These are phyloP conservation scores for Pandemis corylana DNA, from an alignment of 2,888 invertebrate genomes.

Conservation along the genomic window DNA sequence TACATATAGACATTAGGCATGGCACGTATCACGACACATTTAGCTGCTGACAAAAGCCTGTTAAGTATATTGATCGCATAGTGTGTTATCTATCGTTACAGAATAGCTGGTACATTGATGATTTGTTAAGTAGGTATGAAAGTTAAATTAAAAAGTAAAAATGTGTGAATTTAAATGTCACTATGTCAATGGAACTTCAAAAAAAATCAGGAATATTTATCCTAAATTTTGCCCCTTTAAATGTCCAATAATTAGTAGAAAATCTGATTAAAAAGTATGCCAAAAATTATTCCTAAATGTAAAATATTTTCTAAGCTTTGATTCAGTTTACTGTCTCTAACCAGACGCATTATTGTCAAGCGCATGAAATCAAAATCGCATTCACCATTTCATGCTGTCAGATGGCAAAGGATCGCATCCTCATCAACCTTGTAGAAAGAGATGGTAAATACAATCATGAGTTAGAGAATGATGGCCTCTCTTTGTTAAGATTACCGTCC, in stretches of 20 bases:
- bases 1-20: slow-evolving; percentile 16
- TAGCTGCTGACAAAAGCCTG: slow-evolving; percentile 64
- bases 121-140: slow-evolving; percentile 8
- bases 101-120: slow-evolving; percentile 4
- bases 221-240: neutral
- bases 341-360: neutral
- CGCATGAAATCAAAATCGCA: too few relatives aligned
- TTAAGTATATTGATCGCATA: slow-evolving; percentile 43
- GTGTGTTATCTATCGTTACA: slow-evolving; percentile 14
- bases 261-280: neutral
- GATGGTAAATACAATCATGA: too few relatives aligned
- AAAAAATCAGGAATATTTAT: neutral
- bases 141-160: neutral
- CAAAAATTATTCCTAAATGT: neutral
- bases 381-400: too few relatives aligned
- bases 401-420: too few relatives aligned
- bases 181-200: neutral
- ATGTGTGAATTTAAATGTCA: neutral
- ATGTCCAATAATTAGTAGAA: too few relatives aligned
- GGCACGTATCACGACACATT: slow-evolving; percentile 47
- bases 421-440: too few relatives aligned
- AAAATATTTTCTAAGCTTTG: neutral
- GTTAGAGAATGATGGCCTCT: too few relatives aligned
- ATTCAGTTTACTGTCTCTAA: neutral
- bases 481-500: neutral